phyloP scores from a whole-genome alignment of 1,140 invertebrate genomes.

The Macrostomum lignano region DNA sequence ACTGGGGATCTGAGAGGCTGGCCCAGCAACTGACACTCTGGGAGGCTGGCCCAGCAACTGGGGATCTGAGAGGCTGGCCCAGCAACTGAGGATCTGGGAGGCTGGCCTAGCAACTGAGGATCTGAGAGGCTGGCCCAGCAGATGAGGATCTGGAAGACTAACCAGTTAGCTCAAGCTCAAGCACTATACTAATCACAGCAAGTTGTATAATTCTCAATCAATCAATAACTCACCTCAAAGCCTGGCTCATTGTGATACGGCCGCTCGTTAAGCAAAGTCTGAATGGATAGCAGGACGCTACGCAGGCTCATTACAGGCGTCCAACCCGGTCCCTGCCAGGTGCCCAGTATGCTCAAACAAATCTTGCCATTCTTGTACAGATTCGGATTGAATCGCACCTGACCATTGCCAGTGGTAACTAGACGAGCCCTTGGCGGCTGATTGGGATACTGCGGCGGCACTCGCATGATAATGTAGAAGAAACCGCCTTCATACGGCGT shows the following conservation, averaged over 20 bases:
- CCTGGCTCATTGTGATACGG: conserved; percentile 38
- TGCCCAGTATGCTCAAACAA: conserved; percentile 36
- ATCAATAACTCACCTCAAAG: no score
- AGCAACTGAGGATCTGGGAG: no score
- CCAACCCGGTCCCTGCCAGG: conserved; percentile 35
- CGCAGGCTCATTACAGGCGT: conserved; percentile 33
- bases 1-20: no score
- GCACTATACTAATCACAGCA: no score
- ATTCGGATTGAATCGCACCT: conserved; percentile 35
- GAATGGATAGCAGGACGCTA: conserved; percentile 34
- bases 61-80: no score
- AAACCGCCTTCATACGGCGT: conserved; percentile 40
- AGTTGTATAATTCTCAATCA: no score
- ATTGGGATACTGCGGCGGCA: conserved; percentile 32
- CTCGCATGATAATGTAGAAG: conserved; percentile 34
- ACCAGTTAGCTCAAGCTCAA: no score
- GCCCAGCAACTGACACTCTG: no score
- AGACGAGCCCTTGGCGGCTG: conserved; percentile 33
- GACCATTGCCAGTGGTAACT: conserved; percentile 16
- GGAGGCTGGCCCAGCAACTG: no score
- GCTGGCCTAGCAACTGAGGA: no score
- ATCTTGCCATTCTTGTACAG: conserved; percentile 37
- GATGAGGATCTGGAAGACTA: no score
- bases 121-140: no score
- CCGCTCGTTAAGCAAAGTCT: conserved; percentile 34